These are phyloP conservation scores for Orycteropus afer DNA, from an alignment of 2,113 vertebrate genomes.

Conservation along the genomic window DNA sequence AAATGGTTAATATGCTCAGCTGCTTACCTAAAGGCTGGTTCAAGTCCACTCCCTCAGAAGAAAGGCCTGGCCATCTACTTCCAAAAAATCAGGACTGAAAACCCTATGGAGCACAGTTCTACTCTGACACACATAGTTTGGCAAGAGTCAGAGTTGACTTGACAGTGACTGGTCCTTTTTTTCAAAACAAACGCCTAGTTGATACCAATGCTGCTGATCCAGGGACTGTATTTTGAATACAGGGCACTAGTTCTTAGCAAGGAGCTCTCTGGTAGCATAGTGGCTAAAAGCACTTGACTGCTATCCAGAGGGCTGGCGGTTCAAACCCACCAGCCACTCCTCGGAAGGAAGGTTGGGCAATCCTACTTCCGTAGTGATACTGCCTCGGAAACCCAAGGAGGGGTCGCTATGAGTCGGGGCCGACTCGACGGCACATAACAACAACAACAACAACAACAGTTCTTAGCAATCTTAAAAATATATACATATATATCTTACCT, in stretches of 20 bases:
- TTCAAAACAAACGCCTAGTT: neutral
- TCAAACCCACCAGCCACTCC: no score
- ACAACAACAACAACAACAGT: no score
- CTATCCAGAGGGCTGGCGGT: no score
- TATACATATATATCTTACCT: no score
- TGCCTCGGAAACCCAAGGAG: no score
- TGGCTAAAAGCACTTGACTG: no score
- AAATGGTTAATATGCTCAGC: neutral
- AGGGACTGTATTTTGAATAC: constrained; percentile 35
- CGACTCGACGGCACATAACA: no score
- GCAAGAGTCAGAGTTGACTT: neutral
- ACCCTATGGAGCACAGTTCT: neutral
- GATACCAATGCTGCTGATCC: neutral
- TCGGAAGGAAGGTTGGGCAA: no score
- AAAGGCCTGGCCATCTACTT: neutral
- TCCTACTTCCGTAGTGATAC: no score
- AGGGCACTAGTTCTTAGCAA: neutral
- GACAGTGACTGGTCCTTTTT: neutral
- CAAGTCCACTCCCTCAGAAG: neutral
- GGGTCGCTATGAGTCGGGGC: no score
- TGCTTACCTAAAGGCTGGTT: neutral
- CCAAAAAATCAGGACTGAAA: neutral
- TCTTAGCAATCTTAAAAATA: no score
- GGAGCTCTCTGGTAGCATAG: no score
- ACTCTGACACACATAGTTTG: neutral